Evolutionary conservation across 1,140 invertebrate genomes (phyloP).

Genomic region (Heliconius eleuchia): DNA sequence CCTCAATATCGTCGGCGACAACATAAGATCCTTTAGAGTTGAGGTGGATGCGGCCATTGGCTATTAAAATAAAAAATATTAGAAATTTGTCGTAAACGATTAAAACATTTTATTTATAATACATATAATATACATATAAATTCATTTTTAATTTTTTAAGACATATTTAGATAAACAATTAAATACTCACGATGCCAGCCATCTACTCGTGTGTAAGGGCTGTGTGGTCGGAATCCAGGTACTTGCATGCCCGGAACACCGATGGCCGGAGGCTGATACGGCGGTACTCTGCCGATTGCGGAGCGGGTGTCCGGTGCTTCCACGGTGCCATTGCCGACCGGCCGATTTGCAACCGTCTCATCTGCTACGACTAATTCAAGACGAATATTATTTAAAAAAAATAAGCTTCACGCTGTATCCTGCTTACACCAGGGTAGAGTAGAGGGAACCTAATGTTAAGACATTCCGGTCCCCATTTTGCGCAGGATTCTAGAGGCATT

Average conservation of each 20-base stretch:
- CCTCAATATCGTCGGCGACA: constrained; percentile 51
- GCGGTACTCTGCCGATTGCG: constrained; percentile 65
- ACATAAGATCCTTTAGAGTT: constrained; percentile 44
- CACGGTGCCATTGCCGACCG: constrained; percentile 51
- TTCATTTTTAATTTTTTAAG: not conserved
- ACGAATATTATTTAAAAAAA: not conserved
- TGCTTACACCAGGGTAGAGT: too few species aligned
- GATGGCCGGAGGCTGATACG: constrained; percentile 61
- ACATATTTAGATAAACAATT: not conserved
- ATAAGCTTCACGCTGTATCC: too few species aligned
- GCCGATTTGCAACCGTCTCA: constrained; percentile 36
- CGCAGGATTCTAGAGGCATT: too few species aligned
- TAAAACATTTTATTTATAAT: too few species aligned
- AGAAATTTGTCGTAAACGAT: not conserved
- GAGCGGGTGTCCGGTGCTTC: constrained; percentile 65
- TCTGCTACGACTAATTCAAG: constrained; percentile 14
- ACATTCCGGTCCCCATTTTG: too few species aligned
- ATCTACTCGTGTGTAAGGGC: constrained; percentile 61
- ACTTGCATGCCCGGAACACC: constrained; percentile 46
- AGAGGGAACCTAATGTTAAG: too few species aligned
- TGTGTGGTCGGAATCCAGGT: constrained; percentile 57
- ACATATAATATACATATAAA: not conserved
- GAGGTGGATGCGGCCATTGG: constrained; percentile 42
- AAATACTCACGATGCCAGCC: constrained; percentile 66
- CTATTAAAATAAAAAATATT: constrained; percentile 25